phyloP scores from a whole-genome alignment of 2,113 vertebrate species.

The Aegypius monachus region DNA sequence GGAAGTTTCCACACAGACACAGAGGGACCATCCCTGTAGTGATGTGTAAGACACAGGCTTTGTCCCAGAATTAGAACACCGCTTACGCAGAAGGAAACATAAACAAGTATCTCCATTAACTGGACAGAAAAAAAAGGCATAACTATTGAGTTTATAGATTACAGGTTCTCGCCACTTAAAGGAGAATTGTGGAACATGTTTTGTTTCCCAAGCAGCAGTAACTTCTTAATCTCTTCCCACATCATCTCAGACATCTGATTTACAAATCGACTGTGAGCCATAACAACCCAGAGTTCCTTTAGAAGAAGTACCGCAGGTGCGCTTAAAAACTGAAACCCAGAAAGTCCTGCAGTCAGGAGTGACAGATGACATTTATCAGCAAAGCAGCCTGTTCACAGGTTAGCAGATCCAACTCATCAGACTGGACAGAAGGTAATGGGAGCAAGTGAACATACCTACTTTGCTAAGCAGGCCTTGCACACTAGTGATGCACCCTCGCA shows the following conservation, averaged over 20 bases:
- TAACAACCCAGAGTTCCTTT: neutral
- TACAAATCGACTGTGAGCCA: neutral
- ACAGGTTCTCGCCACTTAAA: neutral
- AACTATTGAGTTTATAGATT: neutral
- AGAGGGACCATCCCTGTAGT: neutral
- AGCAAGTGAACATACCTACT: neutral
- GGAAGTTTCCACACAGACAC: neutral
- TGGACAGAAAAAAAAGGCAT: neutral
- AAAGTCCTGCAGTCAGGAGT: neutral
- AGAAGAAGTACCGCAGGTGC: neutral
- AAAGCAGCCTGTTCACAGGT: neutral
- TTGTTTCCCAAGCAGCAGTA: neutral
- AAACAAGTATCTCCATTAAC: neutral
- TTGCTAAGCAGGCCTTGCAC: neutral
- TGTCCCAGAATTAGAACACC: neutral
- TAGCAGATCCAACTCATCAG: neutral
- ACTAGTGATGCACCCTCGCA: neutral
- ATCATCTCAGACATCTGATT: neutral
- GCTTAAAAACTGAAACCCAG: neutral
- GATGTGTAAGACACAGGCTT: neutral
- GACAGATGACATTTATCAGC: neutral
- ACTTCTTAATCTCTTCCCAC: neutral
- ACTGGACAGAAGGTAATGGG: neutral
- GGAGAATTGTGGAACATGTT: neutral
- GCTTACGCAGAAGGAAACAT: neutral